Conservation (phyloP, 2,797 vertebrate species). For the Acrocephalus scirpaceus region DNA sequence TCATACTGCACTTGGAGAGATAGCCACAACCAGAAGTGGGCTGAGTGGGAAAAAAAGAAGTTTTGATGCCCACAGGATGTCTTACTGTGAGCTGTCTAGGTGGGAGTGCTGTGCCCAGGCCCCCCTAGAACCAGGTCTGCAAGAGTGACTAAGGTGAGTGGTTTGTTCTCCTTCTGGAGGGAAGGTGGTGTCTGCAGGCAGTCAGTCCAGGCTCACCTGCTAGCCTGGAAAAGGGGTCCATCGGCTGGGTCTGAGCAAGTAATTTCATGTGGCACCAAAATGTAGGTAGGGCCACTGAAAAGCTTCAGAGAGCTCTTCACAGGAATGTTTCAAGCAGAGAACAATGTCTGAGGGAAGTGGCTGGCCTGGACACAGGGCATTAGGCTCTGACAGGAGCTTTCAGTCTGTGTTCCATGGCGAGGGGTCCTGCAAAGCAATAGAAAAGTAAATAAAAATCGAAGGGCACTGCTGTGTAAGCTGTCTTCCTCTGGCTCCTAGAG, state of each 20-base stretch:
- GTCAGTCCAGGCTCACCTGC: background rate
- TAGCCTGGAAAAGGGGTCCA: background rate
- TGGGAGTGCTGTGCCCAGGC: background rate
- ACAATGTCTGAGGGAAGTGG: background rate
- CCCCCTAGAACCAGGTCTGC: rapidly evolving
- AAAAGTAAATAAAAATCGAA: background rate
- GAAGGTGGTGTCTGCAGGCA: background rate
- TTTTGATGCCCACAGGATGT: background rate
- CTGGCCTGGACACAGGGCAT: background rate
- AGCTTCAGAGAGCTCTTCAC: background rate
- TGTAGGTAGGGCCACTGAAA: background rate
- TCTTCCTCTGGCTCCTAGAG: background rate
- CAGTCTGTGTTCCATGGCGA: rapidly evolving
- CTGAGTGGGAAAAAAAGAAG: background rate
- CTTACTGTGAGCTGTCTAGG: background rate
- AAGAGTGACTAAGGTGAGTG: background rate
- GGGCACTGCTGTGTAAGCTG: background rate
- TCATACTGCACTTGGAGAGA: background rate
- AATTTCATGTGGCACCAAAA: background rate
- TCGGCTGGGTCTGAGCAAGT: background rate
- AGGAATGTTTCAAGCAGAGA: background rate
- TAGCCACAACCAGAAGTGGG: background rate
- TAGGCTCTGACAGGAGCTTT: background rate
- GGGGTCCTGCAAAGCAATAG: background rate
- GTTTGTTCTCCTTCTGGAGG: background rate